Base-by-base conservation (phyloP, 2,797 vertebrate species). In the Onychomys torridus region DNA sequence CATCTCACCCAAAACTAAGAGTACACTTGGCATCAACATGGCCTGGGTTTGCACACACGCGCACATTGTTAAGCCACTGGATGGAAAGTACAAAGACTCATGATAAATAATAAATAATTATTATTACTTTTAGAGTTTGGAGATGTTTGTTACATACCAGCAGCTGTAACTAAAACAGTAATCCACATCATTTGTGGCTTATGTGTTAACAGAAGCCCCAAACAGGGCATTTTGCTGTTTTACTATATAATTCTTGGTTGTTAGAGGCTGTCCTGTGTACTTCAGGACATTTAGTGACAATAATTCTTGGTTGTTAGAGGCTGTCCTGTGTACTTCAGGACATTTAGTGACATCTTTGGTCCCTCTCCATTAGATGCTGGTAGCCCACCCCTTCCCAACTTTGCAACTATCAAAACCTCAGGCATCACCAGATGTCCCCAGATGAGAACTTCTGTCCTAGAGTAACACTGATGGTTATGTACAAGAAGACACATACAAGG, bases 141-240 rank as follows among this genome's bases (percentile, higher is more conserved):
- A 71, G 43, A 52, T 88, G 12, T 69, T 43, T 77, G n/a, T 67
- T 76, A 43, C 52, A 43, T 1, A 59, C 29, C n/a, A 82, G 43
- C 76, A 90, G 32, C 85, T 90, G 6, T 43, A 96, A 87, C 49
- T 21, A 77, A 94, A 49, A 77, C 23, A 89, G 83, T 83, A 93
- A 75, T 67, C 27, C 25, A 4, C 29, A 55, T 52, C 17, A 55
- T 34, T n/a, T 73, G 6, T 34, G 13, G 59, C 19, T 52, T 92
- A n/a, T 59, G 34, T 95, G 59, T 77, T 82, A 69, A 88, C 59
- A 89, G 69, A 71, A 57, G 34, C 37, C 87, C 57, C 67, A 92
- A 84, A 75, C 34, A 40, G 32, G 75, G 46, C 65, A 92, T 19
- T 91, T 95, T 79, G 69, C 27, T 71, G 6, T 78, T 77, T 75